Base-by-base conservation (phyloP, 2,888 invertebrate species). In the Megastigmus dorsalis region DNA sequence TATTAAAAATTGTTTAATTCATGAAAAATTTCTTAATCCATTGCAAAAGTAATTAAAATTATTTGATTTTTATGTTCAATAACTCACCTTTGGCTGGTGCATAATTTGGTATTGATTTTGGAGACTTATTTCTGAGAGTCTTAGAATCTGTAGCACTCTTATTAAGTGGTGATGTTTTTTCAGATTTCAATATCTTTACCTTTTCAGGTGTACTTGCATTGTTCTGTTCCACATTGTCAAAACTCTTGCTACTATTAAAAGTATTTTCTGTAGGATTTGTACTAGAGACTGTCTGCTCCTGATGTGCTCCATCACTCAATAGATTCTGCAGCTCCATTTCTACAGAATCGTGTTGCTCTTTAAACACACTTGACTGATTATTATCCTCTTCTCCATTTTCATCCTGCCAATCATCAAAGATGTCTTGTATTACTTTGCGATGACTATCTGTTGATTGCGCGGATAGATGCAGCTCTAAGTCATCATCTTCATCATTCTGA, bases 331-430 rank as follows among this genome's bases (percentile, higher is more conserved):
- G 18, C 18, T 77, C 77, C 48, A 71, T 57, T 23, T 77, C 77
- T 6, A 75, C 77, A 18, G 72, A 75, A 38, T 77, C 77, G 13
- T 75, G 75, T 10, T 71, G 45, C 10, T 75, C 74, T 41, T 71
- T 77, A 13, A 59, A 57, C 20, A 57, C 83, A 0, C 75, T 83
- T 0, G 78, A 75, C 13, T 81, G 80, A 26, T 65, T 72, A 9
- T 68, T 54, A 10, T 82, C 81, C 9, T 86, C 87, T 5, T 87
- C 87, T 0, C 74, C 75, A 77, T 84, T 85, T 54, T 88, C 87
- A 48, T 85, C 88, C 6, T 82, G 83, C 88, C 88, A 88, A 65
- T 88, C 88, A 54, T 88, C 86, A 71, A 87, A 87, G 7, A 88
- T 88, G 66, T 86, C 86, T 71, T 88, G 86, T 66, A 88, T 85